A percentile compares a stretch with the other conserved stretches of the same genome.
Conservation (phyloP, 2,797 vertebrate species). For the Chelon labrosus region DNA sequence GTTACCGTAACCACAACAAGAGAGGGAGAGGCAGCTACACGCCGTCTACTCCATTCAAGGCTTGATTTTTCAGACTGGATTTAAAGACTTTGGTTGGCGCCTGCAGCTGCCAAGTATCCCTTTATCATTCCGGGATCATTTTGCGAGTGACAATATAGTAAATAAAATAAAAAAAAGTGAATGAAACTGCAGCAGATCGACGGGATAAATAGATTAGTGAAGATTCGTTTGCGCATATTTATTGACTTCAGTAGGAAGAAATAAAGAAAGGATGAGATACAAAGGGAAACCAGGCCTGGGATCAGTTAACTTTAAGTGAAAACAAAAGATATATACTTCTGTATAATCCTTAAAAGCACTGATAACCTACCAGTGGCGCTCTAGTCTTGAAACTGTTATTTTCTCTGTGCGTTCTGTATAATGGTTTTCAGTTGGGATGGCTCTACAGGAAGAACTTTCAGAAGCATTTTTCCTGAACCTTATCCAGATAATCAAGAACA, state of each 20-base stretch:
- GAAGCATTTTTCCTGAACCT: no score
- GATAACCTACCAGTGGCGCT: neutral
- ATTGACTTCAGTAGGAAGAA: no score
- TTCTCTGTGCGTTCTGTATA: no score
- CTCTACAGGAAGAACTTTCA: no score
- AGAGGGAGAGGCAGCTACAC: slow-evolving; percentile 2
- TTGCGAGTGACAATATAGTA: neutral
- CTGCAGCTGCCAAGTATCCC: no score
- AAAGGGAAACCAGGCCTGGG: neutral
- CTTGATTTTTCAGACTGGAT: neutral
- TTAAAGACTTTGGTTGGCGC: no score
- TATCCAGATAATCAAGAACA: no score
- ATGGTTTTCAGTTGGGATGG: no score
- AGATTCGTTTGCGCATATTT: no score
- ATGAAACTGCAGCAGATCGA: neutral
- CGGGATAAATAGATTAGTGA: no score
- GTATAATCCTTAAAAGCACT: neutral
- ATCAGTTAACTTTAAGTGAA: slow-evolving; percentile 20
- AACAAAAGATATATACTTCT: neutral
- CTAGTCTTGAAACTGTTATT: no score
- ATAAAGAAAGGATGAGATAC: neutral
- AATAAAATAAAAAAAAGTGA: neutral
- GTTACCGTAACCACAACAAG: slow-evolving; percentile 19
- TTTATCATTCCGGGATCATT: neutral
- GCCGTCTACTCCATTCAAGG: neutral